phyloP scores from a whole-genome alignment of 2,797 vertebrate genomes.

The Gymnoscopelus microlampas region DNA sequence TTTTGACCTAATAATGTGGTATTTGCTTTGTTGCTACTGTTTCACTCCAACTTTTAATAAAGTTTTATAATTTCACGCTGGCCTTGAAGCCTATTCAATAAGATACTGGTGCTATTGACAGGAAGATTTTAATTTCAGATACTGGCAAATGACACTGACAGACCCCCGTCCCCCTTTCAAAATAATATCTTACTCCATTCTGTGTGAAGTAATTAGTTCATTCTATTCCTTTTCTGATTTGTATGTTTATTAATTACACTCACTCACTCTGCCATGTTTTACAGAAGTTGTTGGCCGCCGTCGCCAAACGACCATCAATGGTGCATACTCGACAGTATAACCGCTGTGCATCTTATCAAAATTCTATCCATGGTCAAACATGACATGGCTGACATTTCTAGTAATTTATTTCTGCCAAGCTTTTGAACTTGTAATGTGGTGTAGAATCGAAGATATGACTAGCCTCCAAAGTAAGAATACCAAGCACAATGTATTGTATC shows the following conservation, averaged over 20 bases:
- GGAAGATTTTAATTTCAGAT: slow-evolving; percentile 31
- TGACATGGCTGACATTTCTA: slow-evolving; percentile 9
- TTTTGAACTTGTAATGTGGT: slow-evolving; percentile 42
- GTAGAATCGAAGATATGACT: slow-evolving; percentile 43
- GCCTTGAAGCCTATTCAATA: slow-evolving; percentile 75
- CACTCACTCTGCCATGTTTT: slow-evolving; percentile 3
- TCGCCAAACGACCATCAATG: slow-evolving; percentile 33
- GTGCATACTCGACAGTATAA: not conserved
- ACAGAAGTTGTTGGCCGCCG: not conserved
- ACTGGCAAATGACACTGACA: slow-evolving; percentile 13
- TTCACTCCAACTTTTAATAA: slow-evolving; percentile 75
- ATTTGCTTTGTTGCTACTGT: slow-evolving; percentile 69
- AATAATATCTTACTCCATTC: slow-evolving; percentile 42
- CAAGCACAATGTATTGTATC: slow-evolving; percentile 74
- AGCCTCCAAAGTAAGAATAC: slow-evolving; percentile 59
- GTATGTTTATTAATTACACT: slow-evolving; percentile 24
- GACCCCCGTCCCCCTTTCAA: slow-evolving; percentile 41
- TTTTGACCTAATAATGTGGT: slow-evolving; percentile 66
- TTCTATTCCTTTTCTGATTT: slow-evolving; percentile 43
- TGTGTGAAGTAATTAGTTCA: slow-evolving; percentile 42
- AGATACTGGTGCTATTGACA: slow-evolving; percentile 75
- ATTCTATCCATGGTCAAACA: slow-evolving; percentile 21
- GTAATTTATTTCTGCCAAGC: slow-evolving; percentile 36
- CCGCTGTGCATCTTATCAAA: slow-evolving; percentile 32
- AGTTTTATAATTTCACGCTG: slow-evolving; percentile 75